Base-by-base conservation (phyloP, 2,888 invertebrate genomes). In the Amitus sp. region DNA sequence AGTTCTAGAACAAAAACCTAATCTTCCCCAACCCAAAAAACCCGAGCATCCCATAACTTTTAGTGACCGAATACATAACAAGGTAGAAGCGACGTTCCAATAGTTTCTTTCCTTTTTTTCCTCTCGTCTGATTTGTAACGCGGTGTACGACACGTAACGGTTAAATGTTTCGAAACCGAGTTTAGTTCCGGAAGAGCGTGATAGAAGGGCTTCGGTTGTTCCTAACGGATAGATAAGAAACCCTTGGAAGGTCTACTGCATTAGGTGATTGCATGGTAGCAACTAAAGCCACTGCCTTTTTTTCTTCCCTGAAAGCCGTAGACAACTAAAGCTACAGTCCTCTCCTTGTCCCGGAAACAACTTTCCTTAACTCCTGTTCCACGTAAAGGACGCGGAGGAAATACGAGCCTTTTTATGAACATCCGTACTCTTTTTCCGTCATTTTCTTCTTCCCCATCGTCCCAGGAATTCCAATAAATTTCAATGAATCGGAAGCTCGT, bases 211-310 rank as follows among this genome's bases (percentile, higher is more conserved):
- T 15, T 20, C 15, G 19, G 48, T 15, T 48, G 37, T 23, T 48
- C 23, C 34, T 46, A 15, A 34, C 34, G 47, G 33, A 43, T 33
- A 46, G 18, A 48, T 60, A 23, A 27, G 43, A 47, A 48, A 46
- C 46, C 37, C 53, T 42, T 50, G 40, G 54, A 62, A 57, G 64
- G 67, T 57, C 53, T 55, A 59, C 70, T 74, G 73, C 77, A 78
- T 78, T 76, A 78, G 74, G 69, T 73, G 77, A 78, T 78, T 78
- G 76, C 73, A 71, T 62, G 60, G 47, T 58, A 64, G 68, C 65
- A 67, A 67, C 65, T 67, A 69, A 68, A 67, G 57, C 62, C 59
- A 61, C 54, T 63, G 52, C 61, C 53, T 50, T 49, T 52, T 34
- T 27, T 42, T 54, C 34, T 47, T 53, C 37, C 39, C 13, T 17